Conservation (phyloP, 1,140 invertebrate genomes). For the Tigriopus japonicus region DNA sequence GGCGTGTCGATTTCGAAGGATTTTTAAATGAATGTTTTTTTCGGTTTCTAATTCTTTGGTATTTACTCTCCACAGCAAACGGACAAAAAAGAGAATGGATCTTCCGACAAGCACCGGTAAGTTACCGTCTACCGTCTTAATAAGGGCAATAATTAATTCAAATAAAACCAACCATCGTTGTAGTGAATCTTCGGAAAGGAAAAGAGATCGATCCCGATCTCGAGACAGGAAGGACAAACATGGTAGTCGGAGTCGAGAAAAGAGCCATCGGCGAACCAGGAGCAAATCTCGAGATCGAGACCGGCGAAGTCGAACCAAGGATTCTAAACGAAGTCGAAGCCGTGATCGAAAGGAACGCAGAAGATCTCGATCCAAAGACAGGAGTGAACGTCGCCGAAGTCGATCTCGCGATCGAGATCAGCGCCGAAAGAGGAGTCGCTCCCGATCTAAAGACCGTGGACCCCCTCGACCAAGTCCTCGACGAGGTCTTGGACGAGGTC, state of each 20-base stretch:
- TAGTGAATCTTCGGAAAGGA: slow-evolving; percentile 14
- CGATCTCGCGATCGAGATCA: background rate
- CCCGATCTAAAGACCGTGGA: slow-evolving; percentile 18
- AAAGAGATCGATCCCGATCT: slow-evolving; percentile 14
- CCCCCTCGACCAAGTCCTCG: slow-evolving; percentile 2
- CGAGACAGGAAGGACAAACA: slow-evolving; percentile 18
- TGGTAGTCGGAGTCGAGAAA: slow-evolving; percentile 26
- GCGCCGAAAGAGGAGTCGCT: slow-evolving; percentile 8
- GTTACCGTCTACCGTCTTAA: no score
- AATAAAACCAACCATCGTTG: background rate
- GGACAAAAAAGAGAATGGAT: background rate
- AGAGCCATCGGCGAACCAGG: background rate
- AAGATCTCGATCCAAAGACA: slow-evolving; percentile 14
- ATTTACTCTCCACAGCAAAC: background rate
- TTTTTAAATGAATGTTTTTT: background rate
- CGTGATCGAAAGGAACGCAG: slow-evolving; percentile 16
- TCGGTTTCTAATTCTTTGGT: background rate
- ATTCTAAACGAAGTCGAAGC: slow-evolving; percentile 17
- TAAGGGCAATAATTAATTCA: no score
- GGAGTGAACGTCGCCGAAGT: background rate
- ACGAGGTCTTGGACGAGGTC: slow-evolving; percentile 16
- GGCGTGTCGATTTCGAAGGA: background rate
- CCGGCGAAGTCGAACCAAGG: slow-evolving; percentile 16
- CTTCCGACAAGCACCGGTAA: background rate
- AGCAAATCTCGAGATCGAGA: slow-evolving; percentile 27